Evolutionary conservation across 2,888 invertebrate genomes (phyloP), one percentile per base, ranked within the genome.

Genomic region (Galerucella nymphaeae): DNA sequence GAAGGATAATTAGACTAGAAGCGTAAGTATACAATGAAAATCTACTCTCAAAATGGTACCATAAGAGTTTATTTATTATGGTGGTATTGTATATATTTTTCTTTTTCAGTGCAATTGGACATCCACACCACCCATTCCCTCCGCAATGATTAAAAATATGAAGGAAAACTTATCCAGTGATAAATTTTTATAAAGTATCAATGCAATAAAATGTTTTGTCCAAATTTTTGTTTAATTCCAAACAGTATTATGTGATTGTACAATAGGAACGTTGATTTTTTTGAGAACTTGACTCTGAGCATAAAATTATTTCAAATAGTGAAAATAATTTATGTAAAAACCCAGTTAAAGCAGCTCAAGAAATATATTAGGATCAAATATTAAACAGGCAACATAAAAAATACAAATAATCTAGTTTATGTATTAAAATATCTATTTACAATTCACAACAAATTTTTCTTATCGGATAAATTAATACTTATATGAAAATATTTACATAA

Each of bases 111-210:
- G 88, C 88, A 0, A 75, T 84, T 59, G 90, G 89, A 1, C 91
- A 91, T 86, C 89, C 89, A 67, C 79, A 89, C 77, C 91, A 91
- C 86, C 91, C 91, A 0, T 91, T 91, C 16, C n/a, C 16, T 41
- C 73, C 80, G 80, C 67, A 81, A 90, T 20, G 90, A 89, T 71
- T 53, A 9, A 10, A 18, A 16, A 11, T 18, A 18, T 53, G 8
- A 10, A 16, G 10, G 10, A 53, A 9, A 18, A 53, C 2, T 10
- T 18, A 9, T 9, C 10, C 53, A 18, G 11, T n/a, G 18, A 18
- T 16, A 53, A 53, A 53, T 18, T 53, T 53, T 2, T 18, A 18
- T 53, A 53, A 16, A 13, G 8, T 50, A 8, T 8, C 50, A 50
- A 6, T 16, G 16, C n/a, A 62, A 45, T 62, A 62, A 62, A 62